Percentiles rank a stretch among this genome's conserved stretches.
Evolutionary conservation across 2,113 vertebrate genomes (phyloP).

Genomic region (Lagopus muta): DNA sequence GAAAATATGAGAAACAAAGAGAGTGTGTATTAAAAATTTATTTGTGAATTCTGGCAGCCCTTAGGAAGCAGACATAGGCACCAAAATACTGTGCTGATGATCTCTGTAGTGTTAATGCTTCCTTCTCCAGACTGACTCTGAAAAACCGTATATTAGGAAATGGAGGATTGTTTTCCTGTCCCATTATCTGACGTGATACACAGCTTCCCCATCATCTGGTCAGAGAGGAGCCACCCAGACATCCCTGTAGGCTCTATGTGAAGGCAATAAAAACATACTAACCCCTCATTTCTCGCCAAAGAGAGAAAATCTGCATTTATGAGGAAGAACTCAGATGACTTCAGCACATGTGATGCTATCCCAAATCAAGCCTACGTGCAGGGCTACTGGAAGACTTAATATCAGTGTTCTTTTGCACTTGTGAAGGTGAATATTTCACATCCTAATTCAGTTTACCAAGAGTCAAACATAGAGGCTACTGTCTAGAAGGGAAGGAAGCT

Average conservation of each 20-base stretch:
- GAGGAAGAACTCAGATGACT: accelerated
- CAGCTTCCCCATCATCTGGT: background rate
- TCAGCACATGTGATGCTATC: background rate
- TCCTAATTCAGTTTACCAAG: background rate
- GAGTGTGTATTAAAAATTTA: background rate
- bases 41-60: background rate
- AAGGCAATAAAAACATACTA: background rate
- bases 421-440: background rate
- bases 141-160: accelerated
- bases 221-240: background rate
- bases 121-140: background rate
- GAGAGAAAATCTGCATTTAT: background rate
- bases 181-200: accelerated
- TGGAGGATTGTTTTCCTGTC: background rate
- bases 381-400: background rate
- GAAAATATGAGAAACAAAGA: background rate
- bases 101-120: background rate
- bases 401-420: background rate
- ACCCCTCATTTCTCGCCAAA: background rate
- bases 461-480: background rate
- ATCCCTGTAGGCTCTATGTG: background rate
- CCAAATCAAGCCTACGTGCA: background rate
- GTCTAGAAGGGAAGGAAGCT: background rate
- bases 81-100: background rate
- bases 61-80: background rate